Base-by-base conservation (phyloP, 2,113 vertebrate species). In the Gallinago paraguaiae region DNA sequence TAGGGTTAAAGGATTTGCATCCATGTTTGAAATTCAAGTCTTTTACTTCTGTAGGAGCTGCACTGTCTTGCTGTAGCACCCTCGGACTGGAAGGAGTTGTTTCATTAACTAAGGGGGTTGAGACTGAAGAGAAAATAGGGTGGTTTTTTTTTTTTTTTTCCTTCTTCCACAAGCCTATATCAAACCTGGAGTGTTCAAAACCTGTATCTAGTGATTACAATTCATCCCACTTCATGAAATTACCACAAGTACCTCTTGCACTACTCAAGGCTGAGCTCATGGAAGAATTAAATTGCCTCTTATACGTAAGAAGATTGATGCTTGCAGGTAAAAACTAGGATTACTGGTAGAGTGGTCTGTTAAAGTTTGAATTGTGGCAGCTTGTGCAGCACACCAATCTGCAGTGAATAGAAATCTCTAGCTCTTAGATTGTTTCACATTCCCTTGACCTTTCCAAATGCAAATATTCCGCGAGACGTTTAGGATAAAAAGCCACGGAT, bases 401-500 rank as follows among this genome's bases (percentile, higher is more conserved):
- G 51, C 59, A 88, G 24, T 28, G 71, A 92, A 88, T 9, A 87
- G 71, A 92, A 88, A 86, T 83, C 86, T 75, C 64, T 20, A 61
- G 43, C 43, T 80, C 60, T 25, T n/a, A 65, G 43, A 92, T 72
- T 33, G 71, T 57, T 87, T 88, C 68, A 31, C 1, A 13, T 71
- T 96, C 53, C 87, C 87, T 95, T 91, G 92, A 97, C 95, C 95
- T 96, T 97, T 96, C 82, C 82, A 92, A 91, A 96, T 93, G 82
- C 82, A 92, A 97, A 95, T 86, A 83, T 85, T 81, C 82, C 61
- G 72, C 22, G 53, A 93, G 79, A 94, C 24, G 50, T 78, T 93
- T 91, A 69, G 51, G 50, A 84, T 45, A 53, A 94, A 96, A 97
- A 90, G 41, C 37, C 37, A 48, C 2, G 61, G 93, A 94, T 96